Evolutionary conservation across 2,888 invertebrate genomes (phyloP).

Genomic region (Archaeoteleia sp.): DNA sequence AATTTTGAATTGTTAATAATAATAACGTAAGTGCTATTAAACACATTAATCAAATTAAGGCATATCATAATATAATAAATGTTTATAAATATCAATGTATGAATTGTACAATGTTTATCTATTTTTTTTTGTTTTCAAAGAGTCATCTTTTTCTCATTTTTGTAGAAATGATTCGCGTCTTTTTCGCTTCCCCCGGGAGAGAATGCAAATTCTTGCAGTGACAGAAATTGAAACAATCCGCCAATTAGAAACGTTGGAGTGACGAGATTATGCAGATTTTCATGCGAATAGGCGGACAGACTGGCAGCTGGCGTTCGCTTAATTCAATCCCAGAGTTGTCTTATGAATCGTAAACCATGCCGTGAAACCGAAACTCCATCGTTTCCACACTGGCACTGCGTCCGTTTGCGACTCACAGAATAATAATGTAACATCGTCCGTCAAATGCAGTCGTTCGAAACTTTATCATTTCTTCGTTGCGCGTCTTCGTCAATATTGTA

Average conservation of each 20-base stretch:
- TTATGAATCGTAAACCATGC: constrained; percentile 73
- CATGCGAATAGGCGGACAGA: constrained; percentile 60
- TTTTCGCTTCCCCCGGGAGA: constrained; percentile 42
- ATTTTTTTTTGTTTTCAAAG: too few species aligned
- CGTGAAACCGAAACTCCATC: constrained; percentile 63
- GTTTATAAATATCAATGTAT: too few species aligned
- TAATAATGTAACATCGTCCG: constrained; percentile 59
- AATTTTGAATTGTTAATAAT: too few species aligned
- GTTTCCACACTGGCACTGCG: constrained; percentile 34
- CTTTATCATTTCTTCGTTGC: constrained; percentile 32
- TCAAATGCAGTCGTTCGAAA: constrained; percentile 51
- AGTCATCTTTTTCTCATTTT: too few species aligned
- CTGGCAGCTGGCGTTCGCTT: constrained; percentile 72
- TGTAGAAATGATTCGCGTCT: constrained; percentile 17
- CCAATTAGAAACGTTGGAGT: constrained; percentile 74
- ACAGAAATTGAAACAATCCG: constrained; percentile 74
- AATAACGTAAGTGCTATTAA: too few species aligned
- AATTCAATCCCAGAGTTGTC: constrained; percentile 74
- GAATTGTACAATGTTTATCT: too few species aligned
- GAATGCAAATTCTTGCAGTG: constrained; percentile 67
- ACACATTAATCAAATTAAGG: too few species aligned
- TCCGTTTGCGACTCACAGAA: constrained; percentile 55
- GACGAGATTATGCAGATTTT: constrained; percentile 74
- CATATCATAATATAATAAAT: too few species aligned
- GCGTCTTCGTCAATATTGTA: too few species aligned